Evolutionary conservation across 2,888 invertebrate genomes (phyloP).

Genomic region (Tetramorium bicarinatum): DNA sequence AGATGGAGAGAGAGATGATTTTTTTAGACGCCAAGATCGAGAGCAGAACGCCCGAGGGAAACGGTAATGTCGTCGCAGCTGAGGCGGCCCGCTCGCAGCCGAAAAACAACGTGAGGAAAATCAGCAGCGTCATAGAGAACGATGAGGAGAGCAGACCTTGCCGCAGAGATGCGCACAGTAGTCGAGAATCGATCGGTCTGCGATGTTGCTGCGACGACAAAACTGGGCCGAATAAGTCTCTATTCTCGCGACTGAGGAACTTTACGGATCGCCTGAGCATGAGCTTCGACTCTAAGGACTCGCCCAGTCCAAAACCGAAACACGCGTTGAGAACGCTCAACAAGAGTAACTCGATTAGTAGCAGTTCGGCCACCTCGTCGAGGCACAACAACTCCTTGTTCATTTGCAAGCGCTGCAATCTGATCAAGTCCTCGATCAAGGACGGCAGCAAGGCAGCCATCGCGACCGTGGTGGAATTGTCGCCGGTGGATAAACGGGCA

Average conservation of each 20-base stretch:
- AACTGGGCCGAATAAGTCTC: slow-evolving; percentile 83
- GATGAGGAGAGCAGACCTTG: slow-evolving; percentile 67
- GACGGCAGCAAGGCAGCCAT: slow-evolving; percentile 65
- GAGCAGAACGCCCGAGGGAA: slow-evolving; percentile 69
- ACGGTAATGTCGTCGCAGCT: slow-evolving; percentile 75
- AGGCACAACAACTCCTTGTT: slow-evolving; percentile 70
- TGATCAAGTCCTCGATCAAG: slow-evolving; percentile 73
- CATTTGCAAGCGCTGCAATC: slow-evolving; percentile 82
- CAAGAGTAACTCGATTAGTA: slow-evolving; percentile 81
- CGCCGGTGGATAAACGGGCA: slow-evolving; percentile 81
- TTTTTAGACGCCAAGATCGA: slow-evolving; percentile 55
- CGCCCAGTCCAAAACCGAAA: slow-evolving; percentile 78
- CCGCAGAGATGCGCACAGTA: slow-evolving; percentile 62
- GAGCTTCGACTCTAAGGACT: slow-evolving; percentile 86
- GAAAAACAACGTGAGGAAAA: slow-evolving; percentile 73
- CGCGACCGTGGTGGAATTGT: slow-evolving; percentile 74
- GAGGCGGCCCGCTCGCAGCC: slow-evolving; percentile 62
- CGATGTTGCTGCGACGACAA: slow-evolving; percentile 83
- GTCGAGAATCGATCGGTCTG: slow-evolving; percentile 65
- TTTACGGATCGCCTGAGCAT: slow-evolving; percentile 88
- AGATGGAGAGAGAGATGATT: slow-evolving; percentile 77
- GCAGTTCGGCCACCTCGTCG: slow-evolving; percentile 58
- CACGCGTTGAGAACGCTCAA: slow-evolving; percentile 75
- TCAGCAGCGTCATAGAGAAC: slow-evolving; percentile 56
- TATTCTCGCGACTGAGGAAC: slow-evolving; percentile 87